Evolutionary conservation across 1,140 invertebrate species (phyloP).

Genomic region (Drosophila lacertosa): DNA sequence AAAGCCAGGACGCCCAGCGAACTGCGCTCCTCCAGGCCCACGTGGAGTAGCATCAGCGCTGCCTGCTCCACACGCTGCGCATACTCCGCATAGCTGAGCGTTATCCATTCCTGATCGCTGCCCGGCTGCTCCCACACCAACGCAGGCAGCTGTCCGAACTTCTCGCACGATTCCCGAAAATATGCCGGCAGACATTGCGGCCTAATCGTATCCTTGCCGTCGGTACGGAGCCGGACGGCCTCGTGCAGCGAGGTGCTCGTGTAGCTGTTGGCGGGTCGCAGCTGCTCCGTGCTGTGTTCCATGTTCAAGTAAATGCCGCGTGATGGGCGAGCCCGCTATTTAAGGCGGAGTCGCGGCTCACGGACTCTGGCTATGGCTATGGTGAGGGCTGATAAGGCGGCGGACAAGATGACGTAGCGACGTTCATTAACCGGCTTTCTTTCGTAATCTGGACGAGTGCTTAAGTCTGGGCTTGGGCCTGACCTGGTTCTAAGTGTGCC

Average conservation of each 20-base stretch:
- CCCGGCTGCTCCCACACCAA: conserved; percentile 86
- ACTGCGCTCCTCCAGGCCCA: conserved; percentile 91
- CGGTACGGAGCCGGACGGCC: conserved; percentile 54
- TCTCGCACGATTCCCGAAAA: conserved; percentile 77
- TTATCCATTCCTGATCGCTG: conserved; percentile 84
- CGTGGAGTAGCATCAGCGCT: conserved; percentile 93
- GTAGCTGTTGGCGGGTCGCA: conserved; percentile 64
- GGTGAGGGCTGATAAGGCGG: conserved; percentile 14
- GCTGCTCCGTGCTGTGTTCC: conserved; percentile 7
- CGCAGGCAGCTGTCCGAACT: conserved; percentile 88
- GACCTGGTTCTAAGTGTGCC: conserved; percentile 25
- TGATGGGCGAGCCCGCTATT: conserved; percentile 35
- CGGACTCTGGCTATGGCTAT: conserved; percentile 18
- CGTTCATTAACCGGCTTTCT: conserved; percentile 6
- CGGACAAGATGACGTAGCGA: not conserved
- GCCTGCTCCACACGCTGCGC: conserved; percentile 88
- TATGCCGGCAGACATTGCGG: conserved; percentile 57
- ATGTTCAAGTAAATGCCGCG: conserved; percentile 45
- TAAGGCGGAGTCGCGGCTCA: conserved; percentile 31
- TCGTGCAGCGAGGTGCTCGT: conserved; percentile 65
- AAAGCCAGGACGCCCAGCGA: conserved; percentile 95
- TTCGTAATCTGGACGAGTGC: conserved; percentile 27
- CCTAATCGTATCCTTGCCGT: conserved; percentile 3
- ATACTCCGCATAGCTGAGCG: conserved; percentile 92
- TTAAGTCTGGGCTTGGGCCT: conserved; percentile 8